Evolutionary conservation across 2,797 vertebrate species (phyloP), one percentile per base, ranked within the genome.

Genomic region (Anniella stebbinsi): DNA sequence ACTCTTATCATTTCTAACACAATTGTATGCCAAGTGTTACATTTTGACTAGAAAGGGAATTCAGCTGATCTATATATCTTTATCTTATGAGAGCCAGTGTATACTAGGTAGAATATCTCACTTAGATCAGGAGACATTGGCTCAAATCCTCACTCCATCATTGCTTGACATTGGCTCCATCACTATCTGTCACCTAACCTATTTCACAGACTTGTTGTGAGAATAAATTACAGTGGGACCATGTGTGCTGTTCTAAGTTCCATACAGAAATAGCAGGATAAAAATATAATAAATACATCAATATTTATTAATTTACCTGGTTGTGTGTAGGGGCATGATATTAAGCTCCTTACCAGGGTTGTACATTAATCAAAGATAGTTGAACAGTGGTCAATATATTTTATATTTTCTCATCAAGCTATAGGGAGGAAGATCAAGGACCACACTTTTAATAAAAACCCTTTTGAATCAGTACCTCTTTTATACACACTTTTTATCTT

Each of bases 401-500:
- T 38, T 76, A 81, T 86, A 69, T 92, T 4, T 38, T 76, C 81
- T 84, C 48, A 17, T 0, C 30, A 30, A 75, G 30, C 81, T 88
- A 41, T 30, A 77, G 67, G 21, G 0, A 21, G 89, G 80, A 93
- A 84, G 67, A 11, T 15, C 45, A 23, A 41, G 0, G 0, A 80
- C 78, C 41, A 85, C 33, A 87, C 38, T 48, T 25, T 33, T 23
- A 84, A 83, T 33, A 70, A 80, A 87, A 33, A 57, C 30, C 54
- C 3, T 28, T 80, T 25, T 73, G 25, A 86, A 90, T 41, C 86
- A 84, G 54, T 84, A 69, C 67, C 57, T 92, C 83, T 87, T 38
- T 12, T 38, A 63, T 66, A 63, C 41, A 45, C 77, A 72, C 69
- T 45, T 91, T 78, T 28, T 41, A 80, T 75, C 57, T 45, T 89